Evolutionary conservation across 2,113 vertebrate genomes (phyloP).

Genomic region (Austrofundulus limnaeus): DNA sequence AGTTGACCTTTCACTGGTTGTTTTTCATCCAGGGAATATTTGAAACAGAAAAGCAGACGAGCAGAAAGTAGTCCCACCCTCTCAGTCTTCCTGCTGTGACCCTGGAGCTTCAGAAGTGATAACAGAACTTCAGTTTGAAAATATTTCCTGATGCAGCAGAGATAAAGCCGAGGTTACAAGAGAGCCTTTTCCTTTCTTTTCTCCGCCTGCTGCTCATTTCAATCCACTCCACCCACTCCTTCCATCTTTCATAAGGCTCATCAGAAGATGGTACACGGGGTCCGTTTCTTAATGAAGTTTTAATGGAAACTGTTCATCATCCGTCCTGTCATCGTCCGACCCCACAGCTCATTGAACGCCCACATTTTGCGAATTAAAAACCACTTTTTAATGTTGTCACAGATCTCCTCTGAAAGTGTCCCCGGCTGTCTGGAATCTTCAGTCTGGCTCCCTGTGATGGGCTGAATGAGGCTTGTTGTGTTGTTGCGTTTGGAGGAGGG

Average conservation of each 20-base stretch:
- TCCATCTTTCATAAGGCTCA: constrained; percentile 19
- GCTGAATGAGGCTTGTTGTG: constrained; percentile 55
- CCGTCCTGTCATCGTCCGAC: constrained; percentile 18
- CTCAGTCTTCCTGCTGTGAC: neutral
- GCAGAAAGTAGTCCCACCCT: neutral
- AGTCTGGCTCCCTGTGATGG: constrained; percentile 12
- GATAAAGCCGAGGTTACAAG: constrained; percentile 21
- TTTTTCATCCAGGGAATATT: neutral
- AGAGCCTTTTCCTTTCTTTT: neutral
- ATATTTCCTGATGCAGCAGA: constrained; percentile 51
- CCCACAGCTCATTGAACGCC: neutral
- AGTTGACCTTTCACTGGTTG: too few relatives aligned
- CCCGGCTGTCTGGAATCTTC: constrained; percentile 6
- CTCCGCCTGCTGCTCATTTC: constrained; percentile 3
- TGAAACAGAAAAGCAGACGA: neutral
- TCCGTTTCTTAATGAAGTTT: constrained; percentile 52
- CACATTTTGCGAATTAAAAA: neutral
- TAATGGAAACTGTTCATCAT: constrained; percentile 66
- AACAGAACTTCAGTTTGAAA: constrained; percentile 18
- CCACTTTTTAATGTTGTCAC: constrained; percentile 8
- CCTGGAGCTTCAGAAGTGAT: constrained; percentile 33
- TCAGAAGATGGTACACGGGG: constrained; percentile 36
- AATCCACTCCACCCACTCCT: neutral
- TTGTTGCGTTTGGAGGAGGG: constrained; percentile 63
- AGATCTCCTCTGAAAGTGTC: neutral